Base-by-base conservation (phyloP, 30 jellyfish, hydroid and myxozoan genomes). In the Phacellophora camtschatica region DNA sequence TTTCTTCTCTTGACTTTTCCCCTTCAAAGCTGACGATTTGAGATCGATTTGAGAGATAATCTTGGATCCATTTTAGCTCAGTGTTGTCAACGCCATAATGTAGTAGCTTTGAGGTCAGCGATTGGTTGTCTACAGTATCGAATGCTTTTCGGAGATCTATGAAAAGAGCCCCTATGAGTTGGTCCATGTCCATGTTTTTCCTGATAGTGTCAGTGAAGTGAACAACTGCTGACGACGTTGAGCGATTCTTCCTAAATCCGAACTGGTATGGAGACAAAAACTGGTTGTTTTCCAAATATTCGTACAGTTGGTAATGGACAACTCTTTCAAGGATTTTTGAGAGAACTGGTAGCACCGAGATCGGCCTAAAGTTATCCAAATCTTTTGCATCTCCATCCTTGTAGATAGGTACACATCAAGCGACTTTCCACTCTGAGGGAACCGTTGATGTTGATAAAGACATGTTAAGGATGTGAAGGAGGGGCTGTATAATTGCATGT, bases 311-410 rank as follows among this genome's bases (percentile, higher is more conserved):
- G 25, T 77, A 50, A 62, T 76, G 77, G 77, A 51, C 88, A 42
- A 65, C 56, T 67, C 83, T 77, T 56, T 77, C 92, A 41, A 77
- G 69, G 30, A 86, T 58, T 42, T 86, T 63, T 46, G 92, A 77
- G 25, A 73, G 35, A 28, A 51, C 83, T 2, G 88, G 83, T 24
- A 82, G 89, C 36, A 68, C 73, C 28, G 94, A 68, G 51, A 79
- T 67, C 42, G 94, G 94, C 45, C 97, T 68, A 66, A 77, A 77
- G 94, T 87, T 87, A 64, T 66, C 87, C 33, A 78, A 68, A 35
- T 41, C 76, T 48, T 66, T 77, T 46, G 86, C 72, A 46, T 25
- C 54, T 45, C 97, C 97, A 77, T 81, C 31, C 67, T 79, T 67
- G 35, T 45, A 78, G 36, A 87, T 59, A 15, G 96, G 89, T 37